These are phyloP conservation scores for Drosophila acutilabella DNA, from an alignment of 2,888 invertebrate species.

Conservation along the genomic window DNA sequence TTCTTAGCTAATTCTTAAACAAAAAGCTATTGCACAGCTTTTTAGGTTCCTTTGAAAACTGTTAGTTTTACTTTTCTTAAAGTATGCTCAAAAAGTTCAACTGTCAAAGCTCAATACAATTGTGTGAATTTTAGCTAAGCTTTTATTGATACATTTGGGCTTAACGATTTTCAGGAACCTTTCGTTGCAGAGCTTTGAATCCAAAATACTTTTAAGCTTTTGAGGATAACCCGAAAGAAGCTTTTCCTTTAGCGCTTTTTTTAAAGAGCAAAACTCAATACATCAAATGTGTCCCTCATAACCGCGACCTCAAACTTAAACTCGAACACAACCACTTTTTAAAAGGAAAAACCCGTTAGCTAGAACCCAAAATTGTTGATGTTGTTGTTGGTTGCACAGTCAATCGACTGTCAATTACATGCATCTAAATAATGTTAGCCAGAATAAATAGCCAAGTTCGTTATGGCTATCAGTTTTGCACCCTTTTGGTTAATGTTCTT, in stretches of 20 bases:
- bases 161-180: neutral
- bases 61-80: no score
- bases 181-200: neutral
- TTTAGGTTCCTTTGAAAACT: no score
- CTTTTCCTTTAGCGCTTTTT: neutral
- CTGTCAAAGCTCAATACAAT: no score
- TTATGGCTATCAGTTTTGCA: conserved; percentile 9
- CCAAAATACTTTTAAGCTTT: neutral
- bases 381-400: conserved; percentile 18
- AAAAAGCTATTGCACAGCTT: no score
- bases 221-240: conserved; percentile 11
- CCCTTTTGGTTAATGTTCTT: conserved; percentile 15
- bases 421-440: conserved; percentile 26
- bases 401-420: conserved; percentile 63
- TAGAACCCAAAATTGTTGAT: neutral
- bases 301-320: neutral
- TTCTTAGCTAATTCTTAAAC: neutral
- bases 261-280: conserved; percentile 26
- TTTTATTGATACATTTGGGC: neutral
- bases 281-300: no score
- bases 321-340: neutral
- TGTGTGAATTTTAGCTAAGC: neutral
- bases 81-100: no score
- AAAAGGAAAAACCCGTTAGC: neutral
- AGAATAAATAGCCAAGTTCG: conserved; percentile 6